Evolutionary conservation across 2,888 invertebrate genomes (phyloP).

Genomic region (Lymantria monacha): DNA sequence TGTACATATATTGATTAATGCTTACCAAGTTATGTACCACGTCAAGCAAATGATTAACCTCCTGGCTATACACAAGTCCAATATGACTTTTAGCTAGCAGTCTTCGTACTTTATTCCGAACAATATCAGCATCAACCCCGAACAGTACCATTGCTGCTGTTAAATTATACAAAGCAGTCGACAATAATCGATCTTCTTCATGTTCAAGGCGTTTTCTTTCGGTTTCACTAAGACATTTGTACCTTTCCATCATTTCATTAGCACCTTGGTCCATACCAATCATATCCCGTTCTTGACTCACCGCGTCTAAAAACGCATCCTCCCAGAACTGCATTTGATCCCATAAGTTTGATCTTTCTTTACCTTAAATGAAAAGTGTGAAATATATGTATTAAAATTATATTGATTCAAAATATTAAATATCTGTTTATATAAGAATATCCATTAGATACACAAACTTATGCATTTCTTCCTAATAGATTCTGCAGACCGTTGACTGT

Average conservation of each 20-base stretch:
- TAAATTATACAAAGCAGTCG: slow-evolving; percentile 97
- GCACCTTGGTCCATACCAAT: slow-evolving; percentile 99
- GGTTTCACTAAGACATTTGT: slow-evolving; percentile 95
- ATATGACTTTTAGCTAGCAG: slow-evolving; percentile 99
- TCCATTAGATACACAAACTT: too few species aligned
- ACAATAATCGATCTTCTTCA: slow-evolving; percentile 97
- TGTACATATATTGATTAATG: slow-evolving; percentile 15
- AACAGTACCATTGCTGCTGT: slow-evolving; percentile 98
- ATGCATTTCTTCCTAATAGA: too few species aligned
- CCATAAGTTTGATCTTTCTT: slow-evolving; percentile 95
- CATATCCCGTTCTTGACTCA: slow-evolving; percentile 98
- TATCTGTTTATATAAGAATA: too few species aligned
- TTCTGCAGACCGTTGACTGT: too few species aligned
- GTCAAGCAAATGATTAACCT: slow-evolving; percentile 97
- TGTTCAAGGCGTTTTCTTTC: slow-evolving; percentile 97
- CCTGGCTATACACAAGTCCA: slow-evolving; percentile 97
- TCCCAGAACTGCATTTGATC: slow-evolving; percentile 99
- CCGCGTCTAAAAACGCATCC: slow-evolving; percentile 98
- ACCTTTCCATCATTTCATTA: slow-evolving; percentile 99
- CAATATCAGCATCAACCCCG: slow-evolving; percentile 91
- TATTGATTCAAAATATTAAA: background rate
- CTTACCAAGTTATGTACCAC: slow-evolving; percentile 95
- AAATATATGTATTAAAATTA: background rate
- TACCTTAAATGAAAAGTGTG: slow-evolving; percentile 61
- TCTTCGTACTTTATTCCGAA: slow-evolving; percentile 93